Conservation (phyloP, 2,888 invertebrate genomes). For the Caenorhabditis sp. region DNA sequence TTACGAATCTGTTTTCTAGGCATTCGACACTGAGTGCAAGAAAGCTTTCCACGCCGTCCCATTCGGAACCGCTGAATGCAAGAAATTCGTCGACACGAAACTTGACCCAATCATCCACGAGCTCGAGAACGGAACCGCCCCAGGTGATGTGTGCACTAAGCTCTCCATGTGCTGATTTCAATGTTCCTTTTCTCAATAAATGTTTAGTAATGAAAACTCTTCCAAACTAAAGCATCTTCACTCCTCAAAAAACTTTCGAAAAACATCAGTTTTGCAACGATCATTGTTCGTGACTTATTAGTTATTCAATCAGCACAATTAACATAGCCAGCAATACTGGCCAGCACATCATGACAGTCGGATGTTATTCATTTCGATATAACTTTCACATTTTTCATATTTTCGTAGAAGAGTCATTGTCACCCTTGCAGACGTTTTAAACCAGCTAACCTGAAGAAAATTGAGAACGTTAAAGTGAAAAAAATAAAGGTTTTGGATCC, state of each 20-base stretch:
- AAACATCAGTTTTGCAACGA: no score
- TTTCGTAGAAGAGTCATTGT: no score
- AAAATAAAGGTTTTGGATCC: no score
- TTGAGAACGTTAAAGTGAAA: no score
- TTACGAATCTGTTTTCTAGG: slow-evolving; percentile 38
- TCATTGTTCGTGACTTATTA: no score
- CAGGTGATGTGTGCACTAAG: slow-evolving; percentile 72
- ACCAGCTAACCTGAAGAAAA: no score
- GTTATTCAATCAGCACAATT: no score
- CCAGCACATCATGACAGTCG: no score
- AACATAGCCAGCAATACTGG: no score
- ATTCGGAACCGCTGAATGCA: slow-evolving; percentile 70
- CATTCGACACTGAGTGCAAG: slow-evolving; percentile 71
- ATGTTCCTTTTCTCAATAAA: neutral
- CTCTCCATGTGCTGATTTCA: slow-evolving; percentile 59
- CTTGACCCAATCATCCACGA: slow-evolving; percentile 72
- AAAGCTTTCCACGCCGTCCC: slow-evolving; percentile 67
- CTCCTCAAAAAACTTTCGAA: neutral
- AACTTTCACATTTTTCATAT: no score
- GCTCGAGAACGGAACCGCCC: slow-evolving; percentile 73
- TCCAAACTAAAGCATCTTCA: neutral
- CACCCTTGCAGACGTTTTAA: no score
- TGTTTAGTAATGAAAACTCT: neutral
- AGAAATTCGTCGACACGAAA: slow-evolving; percentile 65
- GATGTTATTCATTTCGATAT: no score